Percentiles rank a stretch among this genome's conserved stretches.
phyloP scores from a whole-genome alignment of 1,140 invertebrate genomes.

The Ceratoteleas bidentatus region DNA sequence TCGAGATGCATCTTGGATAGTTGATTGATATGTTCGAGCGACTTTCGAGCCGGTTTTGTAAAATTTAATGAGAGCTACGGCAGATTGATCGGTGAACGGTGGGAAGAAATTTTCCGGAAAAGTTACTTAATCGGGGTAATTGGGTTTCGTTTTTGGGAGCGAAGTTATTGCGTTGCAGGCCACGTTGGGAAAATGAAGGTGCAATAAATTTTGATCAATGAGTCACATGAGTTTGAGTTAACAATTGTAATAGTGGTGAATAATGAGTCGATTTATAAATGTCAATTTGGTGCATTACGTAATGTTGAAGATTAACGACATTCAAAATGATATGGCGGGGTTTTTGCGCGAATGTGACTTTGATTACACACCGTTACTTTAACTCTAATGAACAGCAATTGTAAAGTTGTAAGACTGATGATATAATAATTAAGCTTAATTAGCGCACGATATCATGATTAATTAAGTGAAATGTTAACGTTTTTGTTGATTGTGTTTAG shows the following conservation, averaged over 20 bases:
- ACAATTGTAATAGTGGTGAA: slow-evolving; percentile 23
- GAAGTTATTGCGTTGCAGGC: too few relatives aligned
- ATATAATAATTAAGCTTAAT: too few relatives aligned
- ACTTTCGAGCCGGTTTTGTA: neutral
- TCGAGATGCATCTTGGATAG: neutral
- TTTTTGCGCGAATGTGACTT: neutral
- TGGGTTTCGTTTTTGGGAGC: too few relatives aligned
- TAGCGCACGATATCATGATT: too few relatives aligned
- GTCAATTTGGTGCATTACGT: slow-evolving; percentile 17
- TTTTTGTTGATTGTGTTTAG: neutral
- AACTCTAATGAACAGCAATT: too few relatives aligned
- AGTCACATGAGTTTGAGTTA: slow-evolving; percentile 8
- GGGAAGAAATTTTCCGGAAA: neutral
- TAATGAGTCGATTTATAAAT: slow-evolving; percentile 26
- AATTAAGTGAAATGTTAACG: neutral
- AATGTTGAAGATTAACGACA: slow-evolving; percentile 13
- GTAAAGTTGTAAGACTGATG: too few relatives aligned
- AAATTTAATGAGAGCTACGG: neutral
- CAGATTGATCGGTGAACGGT: neutral
- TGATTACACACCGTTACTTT: neutral
- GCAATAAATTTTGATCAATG: slow-evolving; percentile 5
- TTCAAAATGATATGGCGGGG: slow-evolving; percentile 4
- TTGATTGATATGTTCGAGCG: slow-evolving; percentile 7
- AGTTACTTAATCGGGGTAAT: too few relatives aligned
- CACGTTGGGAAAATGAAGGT: neutral